phyloP scores from a whole-genome alignment of 2,888 invertebrate genomes.

The Drosophila incognita region DNA sequence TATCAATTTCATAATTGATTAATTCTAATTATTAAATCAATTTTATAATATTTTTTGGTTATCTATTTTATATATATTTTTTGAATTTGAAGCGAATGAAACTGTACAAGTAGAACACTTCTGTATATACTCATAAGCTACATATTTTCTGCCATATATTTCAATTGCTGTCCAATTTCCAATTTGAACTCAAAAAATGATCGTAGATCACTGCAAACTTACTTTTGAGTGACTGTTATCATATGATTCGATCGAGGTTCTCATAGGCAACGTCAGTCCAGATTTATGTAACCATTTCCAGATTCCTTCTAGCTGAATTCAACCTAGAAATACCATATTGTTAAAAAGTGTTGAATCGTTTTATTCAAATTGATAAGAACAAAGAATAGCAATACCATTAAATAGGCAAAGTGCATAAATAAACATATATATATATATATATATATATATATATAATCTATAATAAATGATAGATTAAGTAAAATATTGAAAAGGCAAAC shows the following conservation, averaged over 20 bases:
- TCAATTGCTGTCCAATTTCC: neutral
- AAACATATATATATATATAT: neutral
- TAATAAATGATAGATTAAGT: constrained; percentile 48
- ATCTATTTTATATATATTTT: neutral
- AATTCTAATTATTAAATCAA: no score
- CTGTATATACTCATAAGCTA: neutral
- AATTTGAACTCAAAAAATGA: neutral
- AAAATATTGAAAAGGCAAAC: constrained; percentile 2
- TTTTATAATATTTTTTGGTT: no score
- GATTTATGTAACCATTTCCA: neutral
- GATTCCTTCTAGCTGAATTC: neutral
- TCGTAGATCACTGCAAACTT: neutral
- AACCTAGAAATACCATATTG: neutral
- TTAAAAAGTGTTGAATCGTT: constrained; percentile 1
- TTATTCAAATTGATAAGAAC: neutral
- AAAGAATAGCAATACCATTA: neutral
- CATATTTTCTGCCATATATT: neutral
- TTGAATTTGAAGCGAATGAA: neutral
- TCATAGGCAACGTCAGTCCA: neutral
- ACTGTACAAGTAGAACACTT: neutral
- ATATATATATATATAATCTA: neutral
- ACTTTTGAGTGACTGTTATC: neutral
- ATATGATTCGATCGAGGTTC: neutral
- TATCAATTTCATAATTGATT: neutral
- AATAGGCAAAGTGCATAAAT: neutral